Evolutionary conservation across 2,888 invertebrate species (phyloP).

Genomic region (Noctua fimbriata): DNA sequence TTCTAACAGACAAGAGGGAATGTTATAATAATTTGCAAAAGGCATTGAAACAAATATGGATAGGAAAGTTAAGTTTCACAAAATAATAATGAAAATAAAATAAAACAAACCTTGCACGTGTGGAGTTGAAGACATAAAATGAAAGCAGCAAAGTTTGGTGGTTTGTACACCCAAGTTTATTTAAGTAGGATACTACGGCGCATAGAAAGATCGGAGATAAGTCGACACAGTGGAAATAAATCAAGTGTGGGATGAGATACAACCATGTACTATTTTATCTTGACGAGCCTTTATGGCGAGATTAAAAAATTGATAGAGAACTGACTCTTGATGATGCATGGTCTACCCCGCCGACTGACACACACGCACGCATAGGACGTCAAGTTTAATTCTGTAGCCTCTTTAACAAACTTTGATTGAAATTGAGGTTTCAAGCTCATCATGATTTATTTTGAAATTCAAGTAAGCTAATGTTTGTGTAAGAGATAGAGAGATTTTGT

Average conservation of each 20-base stretch:
- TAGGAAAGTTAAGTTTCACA: not conserved
- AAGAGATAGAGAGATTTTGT: too few species aligned
- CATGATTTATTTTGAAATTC: not conserved
- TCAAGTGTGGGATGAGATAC: not conserved
- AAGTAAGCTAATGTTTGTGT: not conserved
- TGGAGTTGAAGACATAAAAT: slow-evolving; percentile 36
- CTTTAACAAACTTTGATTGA: not conserved
- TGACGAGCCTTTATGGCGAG: not conserved
- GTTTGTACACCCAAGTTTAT: slow-evolving; percentile 37
- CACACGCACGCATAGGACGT: not conserved
- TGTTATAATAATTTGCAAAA: not conserved
- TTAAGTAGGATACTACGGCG: slow-evolving; percentile 15
- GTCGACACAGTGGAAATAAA: not conserved
- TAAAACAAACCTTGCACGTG: slow-evolving; percentile 25
- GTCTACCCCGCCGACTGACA: not conserved
- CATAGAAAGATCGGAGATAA: not conserved
- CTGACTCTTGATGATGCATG: not conserved
- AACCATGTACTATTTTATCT: slow-evolving; percentile 10
- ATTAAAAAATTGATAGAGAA: not conserved
- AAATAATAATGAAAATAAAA: slow-evolving; percentile 37
- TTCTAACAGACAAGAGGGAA: not conserved
- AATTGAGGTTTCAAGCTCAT: not conserved
- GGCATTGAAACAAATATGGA: not conserved
- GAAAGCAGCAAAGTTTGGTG: slow-evolving; percentile 33
- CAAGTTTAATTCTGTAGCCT: not conserved